phyloP scores from a whole-genome alignment of 1,140 invertebrate genomes.

The Lineus longissimus region DNA sequence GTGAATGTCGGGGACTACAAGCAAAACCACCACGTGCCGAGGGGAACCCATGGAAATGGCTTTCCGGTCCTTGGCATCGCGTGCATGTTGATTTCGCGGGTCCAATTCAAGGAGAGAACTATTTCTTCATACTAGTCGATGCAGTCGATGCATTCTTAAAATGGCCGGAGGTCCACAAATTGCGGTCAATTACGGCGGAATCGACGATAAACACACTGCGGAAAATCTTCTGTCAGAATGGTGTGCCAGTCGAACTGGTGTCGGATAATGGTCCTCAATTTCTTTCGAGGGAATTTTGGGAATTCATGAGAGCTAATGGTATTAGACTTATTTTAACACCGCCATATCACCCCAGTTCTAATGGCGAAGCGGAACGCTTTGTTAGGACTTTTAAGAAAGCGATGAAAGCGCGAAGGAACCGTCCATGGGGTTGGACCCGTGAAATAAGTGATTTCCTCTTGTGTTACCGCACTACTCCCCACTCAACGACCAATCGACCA shows the following conservation, averaged over 20 bases:
- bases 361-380: conserved; percentile 41
- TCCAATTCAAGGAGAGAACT: conserved; percentile 36
- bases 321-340: conserved; percentile 20
- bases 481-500: too few species aligned
- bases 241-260: conserved; percentile 15
- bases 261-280: conserved; percentile 25
- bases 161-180: conserved; percentile 54
- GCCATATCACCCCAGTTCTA: conserved; percentile 38
- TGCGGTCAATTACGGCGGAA: conserved; percentile 16
- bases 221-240: conserved; percentile 14
- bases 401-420: too few species aligned
- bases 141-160: conserved; percentile 54
- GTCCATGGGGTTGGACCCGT: too few species aligned
- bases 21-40: conserved; percentile 7
- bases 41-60: conserved; percentile 10
- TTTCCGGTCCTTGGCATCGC: conserved; percentile 28
- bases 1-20: conserved; percentile 32
- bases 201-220: conserved; percentile 11
- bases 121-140: conserved; percentile 31
- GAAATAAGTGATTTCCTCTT: too few species aligned
- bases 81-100: conserved; percentile 51
- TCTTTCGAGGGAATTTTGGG: conserved; percentile 16
- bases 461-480: too few species aligned
- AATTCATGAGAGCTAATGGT: conserved; percentile 17
- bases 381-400: conserved; percentile 21